Evolutionary conservation across 64 coral and sea anemone genomes (phyloP), one percentile per base, ranked within the genome.

Genomic region (Montipora sp.): DNA sequence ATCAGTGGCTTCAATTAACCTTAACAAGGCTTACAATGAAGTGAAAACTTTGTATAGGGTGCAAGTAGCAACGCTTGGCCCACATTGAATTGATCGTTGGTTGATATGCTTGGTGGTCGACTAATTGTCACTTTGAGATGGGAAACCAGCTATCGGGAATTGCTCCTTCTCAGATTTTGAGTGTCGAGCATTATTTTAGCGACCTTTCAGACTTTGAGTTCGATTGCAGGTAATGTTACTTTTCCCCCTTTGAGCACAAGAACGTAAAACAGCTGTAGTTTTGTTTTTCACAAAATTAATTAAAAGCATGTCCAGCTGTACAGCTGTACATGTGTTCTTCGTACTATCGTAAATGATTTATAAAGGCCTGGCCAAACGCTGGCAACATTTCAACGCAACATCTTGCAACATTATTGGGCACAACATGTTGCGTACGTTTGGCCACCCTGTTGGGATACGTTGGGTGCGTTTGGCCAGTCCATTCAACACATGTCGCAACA

Each of bases 141-240:
- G 96, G 96, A 21, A 98, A 95, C 75, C 96, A 98, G 84, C 76
- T 98, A 18, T 95, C 96, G 24, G 94, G 96, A 48, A 95, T 98
- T 60, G 96, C 96, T 15, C 96, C 96, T 4, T 98, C 96, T 6
- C 96, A 98, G 63, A 98, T 98, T 22, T 88, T 98, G 19, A 98
- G 96, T 61, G 96, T 98, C 0, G 96, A 98, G 46, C 93, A 95
- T 63, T 98, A 98, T 22, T 98, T 98, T 73, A 98, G 87, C 48
- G 96, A 98, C 87, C 87, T 98, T 59, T 65, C 90, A 46, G 96
- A 98, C 72, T 93, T 87, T 88, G 96, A 98, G 73, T 98, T 95
- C 22, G 96, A 98, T 80, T 66, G 90, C 92, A 98, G 96, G 96
- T 98, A 90, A 81, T 46, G 51, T 49, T 13, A 44, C 24, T 45